These are phyloP conservation scores for Arenaria interpres DNA, from an alignment of 2,113 vertebrate genomes.

Conservation along the genomic window DNA sequence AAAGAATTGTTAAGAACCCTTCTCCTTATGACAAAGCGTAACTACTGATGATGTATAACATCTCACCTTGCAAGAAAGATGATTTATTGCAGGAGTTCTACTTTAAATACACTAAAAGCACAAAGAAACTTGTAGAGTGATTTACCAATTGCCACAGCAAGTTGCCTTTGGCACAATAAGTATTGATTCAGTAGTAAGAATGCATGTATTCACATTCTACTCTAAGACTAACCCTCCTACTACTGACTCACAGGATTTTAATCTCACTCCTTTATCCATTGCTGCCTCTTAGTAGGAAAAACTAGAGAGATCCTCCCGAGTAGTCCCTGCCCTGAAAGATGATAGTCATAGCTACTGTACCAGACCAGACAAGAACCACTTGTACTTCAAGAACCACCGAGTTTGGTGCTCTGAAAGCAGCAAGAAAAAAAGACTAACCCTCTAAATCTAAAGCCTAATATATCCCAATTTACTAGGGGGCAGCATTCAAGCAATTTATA, in stretches of 20 bases:
- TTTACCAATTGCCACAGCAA: background rate
- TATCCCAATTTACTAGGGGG: background rate
- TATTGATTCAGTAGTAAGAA: background rate
- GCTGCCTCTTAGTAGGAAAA: background rate
- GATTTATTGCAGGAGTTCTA: background rate
- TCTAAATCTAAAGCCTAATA: background rate
- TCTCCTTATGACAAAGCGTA: background rate
- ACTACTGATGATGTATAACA: background rate
- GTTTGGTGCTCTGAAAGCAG: background rate
- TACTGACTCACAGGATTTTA: background rate
- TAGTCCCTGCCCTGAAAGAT: background rate
- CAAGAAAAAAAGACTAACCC: background rate
- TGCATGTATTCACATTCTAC: background rate
- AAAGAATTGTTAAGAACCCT: background rate
- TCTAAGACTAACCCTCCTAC: background rate
- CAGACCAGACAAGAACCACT: background rate
- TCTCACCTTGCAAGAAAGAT: background rate
- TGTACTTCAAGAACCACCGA: background rate
- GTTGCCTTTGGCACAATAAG: background rate
- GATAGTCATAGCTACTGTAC: background rate
- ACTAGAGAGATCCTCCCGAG: background rate
- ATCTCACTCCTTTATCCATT: background rate
- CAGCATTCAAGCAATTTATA: background rate
- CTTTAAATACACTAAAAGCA: background rate
- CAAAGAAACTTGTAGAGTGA: background rate